A percentile compares a stretch with the other conserved stretches of the same genome.
phyloP scores from a whole-genome alignment of 2,797 vertebrate species.

The Liparis tanakae region DNA sequence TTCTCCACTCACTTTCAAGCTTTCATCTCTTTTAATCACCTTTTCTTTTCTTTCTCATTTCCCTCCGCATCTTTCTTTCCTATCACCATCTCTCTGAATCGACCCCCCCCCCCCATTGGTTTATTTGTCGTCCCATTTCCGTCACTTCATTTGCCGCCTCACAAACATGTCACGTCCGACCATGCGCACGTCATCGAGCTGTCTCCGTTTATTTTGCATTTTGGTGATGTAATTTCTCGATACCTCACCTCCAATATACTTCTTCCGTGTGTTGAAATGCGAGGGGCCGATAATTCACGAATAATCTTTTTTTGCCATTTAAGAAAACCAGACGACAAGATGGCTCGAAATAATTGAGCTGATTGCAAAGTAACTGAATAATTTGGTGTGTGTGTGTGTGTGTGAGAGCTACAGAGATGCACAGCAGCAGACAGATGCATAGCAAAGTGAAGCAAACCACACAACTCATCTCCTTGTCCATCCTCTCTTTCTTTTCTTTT shows the following conservation, averaged over 20 bases:
- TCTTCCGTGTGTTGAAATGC: conserved; percentile 25
- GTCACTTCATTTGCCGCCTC: conserved; percentile 32
- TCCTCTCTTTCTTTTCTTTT: conserved; percentile 41
- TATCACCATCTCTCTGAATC: conserved; percentile 35
- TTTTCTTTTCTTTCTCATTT: neutral
- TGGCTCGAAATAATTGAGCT: conserved; percentile 36
- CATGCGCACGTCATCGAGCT: conserved; percentile 42
- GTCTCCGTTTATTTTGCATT: conserved; percentile 43
- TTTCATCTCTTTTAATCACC: conserved; percentile 34
- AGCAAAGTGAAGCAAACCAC: conserved; percentile 65
- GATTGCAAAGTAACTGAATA: conserved; percentile 51
- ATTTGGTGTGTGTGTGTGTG: conserved; percentile 34
- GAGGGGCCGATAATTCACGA: conserved; percentile 32
- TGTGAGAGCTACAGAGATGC: conserved; percentile 47
- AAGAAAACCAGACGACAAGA: conserved; percentile 17
- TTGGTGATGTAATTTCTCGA: conserved; percentile 41
- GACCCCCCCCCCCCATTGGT: conserved; percentile 50
- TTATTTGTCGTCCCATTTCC: conserved; percentile 47
- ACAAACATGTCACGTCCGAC: conserved; percentile 42
- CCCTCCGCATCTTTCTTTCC: neutral
- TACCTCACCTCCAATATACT: conserved; percentile 21
- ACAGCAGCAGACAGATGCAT: conserved; percentile 58
- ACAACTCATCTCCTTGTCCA: conserved; percentile 67
- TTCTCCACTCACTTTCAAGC: conserved; percentile 31
- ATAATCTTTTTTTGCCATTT: conserved; percentile 40